Conservation (phyloP, 1,140 invertebrate genomes). For the Cydia amplana region DNA sequence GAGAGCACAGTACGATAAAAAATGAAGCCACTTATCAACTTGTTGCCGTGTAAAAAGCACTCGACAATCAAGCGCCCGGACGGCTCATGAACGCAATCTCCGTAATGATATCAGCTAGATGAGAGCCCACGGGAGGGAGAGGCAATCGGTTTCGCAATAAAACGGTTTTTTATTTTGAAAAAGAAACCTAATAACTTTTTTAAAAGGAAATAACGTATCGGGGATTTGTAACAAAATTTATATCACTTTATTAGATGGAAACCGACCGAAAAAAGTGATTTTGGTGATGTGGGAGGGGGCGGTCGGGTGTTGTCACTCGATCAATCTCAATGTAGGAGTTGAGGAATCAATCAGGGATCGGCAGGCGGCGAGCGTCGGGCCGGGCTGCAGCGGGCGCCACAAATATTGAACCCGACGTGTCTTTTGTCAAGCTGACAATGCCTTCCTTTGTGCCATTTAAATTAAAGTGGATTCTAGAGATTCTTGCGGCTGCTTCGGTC, state of each 20-base stretch:
- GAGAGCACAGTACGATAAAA: background rate
- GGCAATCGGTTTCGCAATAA: constrained; percentile 11
- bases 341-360: constrained; percentile 53
- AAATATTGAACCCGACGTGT: constrained; percentile 28
- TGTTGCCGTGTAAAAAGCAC: constrained; percentile 12
- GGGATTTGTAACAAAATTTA: background rate
- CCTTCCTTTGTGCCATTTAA: constrained; percentile 31
- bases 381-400: background rate
- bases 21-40: constrained; percentile 12
- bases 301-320: constrained; percentile 35
- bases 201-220: constrained; percentile 11
- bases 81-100: constrained; percentile 15
- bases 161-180: constrained; percentile 15
- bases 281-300: constrained; percentile 17
- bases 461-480: background rate
- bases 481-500: background rate
- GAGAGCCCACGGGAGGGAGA: background rate
- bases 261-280: constrained; percentile 32
- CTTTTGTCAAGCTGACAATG: constrained; percentile 43
- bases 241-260: constrained; percentile 30
- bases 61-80: background rate
- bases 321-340: constrained; percentile 49
- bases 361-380: constrained; percentile 30
- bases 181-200: constrained; percentile 29
- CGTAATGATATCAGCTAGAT: constrained; percentile 15